Evolutionary conservation across 2,888 invertebrate genomes (phyloP), one percentile per base, ranked within the genome.

Genomic region (Chouioia cunea): DNA sequence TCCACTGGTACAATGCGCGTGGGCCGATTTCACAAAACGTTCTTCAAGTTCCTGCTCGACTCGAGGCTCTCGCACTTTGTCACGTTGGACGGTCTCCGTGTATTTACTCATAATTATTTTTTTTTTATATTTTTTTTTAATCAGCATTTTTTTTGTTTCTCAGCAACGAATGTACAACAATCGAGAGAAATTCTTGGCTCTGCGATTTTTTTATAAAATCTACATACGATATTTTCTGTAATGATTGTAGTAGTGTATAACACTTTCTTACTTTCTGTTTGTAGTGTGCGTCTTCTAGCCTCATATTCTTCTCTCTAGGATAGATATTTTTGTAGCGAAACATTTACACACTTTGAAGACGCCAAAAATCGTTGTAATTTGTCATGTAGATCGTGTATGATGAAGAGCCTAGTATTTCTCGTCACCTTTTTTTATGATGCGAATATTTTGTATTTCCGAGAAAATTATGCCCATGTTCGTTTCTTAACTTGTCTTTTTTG

Each of bases 101-200:
- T 73, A 70, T 73, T 63, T 77, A 74, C 66, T 66, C 54, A 59
- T 72, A 73, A 69, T 76, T 72, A 64, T 76, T 74, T 64, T 52
- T 73, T 65, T 44, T 64, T 74, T n/a, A n/a, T n/a, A n/a, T 66
- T 69, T 69, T 60, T 53, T 65, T 74, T 65, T 46, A 52, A 22
- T 47, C 36, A 27, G 56, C 46, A 18, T 56, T 76, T 72, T 79
- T 71, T 58, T 70, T 70, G 70, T 77, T 75, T 77, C 77, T 77
- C 76, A 77, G 73, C 75, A 74, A 74, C 73, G 74, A 78, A 78
- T 75, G 77, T 78, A 78, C 76, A 78, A 79, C 77, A 27, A 78
- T 77, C 78, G 76, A 76, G 36, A 36, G 65, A 74, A 74, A 71
- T 62, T 65, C 71, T 74, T 71, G 74, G 69, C 59, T 48, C 60